These are phyloP conservation scores for Xylota sylvarum DNA, from an alignment of 2,888 invertebrate genomes.

Conservation along the genomic window DNA sequence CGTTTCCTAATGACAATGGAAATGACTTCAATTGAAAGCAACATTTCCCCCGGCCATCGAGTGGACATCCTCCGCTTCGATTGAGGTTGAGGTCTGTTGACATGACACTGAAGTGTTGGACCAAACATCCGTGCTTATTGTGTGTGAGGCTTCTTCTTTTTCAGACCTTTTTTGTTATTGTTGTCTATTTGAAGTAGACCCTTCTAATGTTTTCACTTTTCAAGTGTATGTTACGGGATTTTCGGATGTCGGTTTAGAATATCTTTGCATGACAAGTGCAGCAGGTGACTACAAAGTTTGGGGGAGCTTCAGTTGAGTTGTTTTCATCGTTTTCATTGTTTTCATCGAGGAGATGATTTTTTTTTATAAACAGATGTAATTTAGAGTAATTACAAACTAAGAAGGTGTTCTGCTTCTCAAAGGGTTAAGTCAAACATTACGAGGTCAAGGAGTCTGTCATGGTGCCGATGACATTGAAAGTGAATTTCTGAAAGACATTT, in stretches of 20 bases:
- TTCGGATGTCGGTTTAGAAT: neutral
- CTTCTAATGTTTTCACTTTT: constrained; percentile 54
- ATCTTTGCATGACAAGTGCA: neutral
- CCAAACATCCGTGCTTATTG: neutral
- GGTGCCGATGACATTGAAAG: too few relatives aligned
- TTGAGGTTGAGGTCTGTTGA: constrained; percentile 58
- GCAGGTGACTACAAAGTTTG: constrained; percentile 20
- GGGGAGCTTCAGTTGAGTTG: too few relatives aligned
- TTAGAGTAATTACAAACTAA: neutral
- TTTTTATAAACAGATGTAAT: neutral
- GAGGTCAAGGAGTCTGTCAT: too few relatives aligned
- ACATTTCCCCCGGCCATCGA: constrained; percentile 41
- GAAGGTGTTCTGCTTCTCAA: too few relatives aligned
- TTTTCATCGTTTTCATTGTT: too few relatives aligned
- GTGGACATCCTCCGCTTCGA: constrained; percentile 46
- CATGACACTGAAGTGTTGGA: constrained; percentile 39
- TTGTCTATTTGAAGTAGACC: neutral
- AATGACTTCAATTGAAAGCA: constrained; percentile 38
- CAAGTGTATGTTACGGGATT: constrained; percentile 24
- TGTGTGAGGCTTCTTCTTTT: constrained; percentile 12
- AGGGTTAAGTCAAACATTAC: too few relatives aligned
- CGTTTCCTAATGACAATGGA: constrained; percentile 47
- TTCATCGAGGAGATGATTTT: too few relatives aligned
- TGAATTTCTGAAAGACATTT: too few relatives aligned
- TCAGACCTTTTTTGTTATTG: neutral